These are phyloP conservation scores for Triplophysa siluroides DNA, from an alignment of 2,113 vertebrate species.

Conservation along the genomic window DNA sequence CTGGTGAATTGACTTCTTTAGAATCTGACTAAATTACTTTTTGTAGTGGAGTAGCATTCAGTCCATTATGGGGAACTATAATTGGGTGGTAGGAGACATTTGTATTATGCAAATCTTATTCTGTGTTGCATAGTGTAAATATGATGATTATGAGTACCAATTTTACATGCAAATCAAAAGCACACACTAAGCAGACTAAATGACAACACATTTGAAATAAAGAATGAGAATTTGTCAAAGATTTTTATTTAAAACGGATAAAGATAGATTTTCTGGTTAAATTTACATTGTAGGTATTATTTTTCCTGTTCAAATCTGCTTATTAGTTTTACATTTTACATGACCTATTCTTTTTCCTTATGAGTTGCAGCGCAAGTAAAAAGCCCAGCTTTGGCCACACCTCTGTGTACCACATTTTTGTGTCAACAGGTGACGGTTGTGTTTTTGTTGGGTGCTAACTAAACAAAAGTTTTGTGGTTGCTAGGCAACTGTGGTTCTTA, in stretches of 20 bases:
- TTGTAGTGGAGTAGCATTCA: background rate
- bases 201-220: no score
- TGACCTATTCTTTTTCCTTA: background rate
- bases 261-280: no score
- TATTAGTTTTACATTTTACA: background rate
- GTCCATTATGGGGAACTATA: background rate
- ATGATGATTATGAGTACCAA: background rate
- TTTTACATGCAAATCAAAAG: background rate
- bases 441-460: slow-evolving; percentile 41
- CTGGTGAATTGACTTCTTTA: background rate
- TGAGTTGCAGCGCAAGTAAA: background rate
- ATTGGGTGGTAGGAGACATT: background rate
- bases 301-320: background rate
- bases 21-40: background rate
- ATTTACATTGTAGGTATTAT: background rate
- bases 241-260: no score
- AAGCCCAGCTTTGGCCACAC: background rate
- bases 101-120: no score
- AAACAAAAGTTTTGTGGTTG: slow-evolving; percentile 38
- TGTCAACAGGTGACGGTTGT: slow-evolving; percentile 43
- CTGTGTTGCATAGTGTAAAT: background rate
- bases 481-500: background rate
- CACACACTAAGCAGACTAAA: background rate
- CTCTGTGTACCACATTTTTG: slow-evolving; percentile 22
- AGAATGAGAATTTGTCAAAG: background rate